Evolutionary conservation across 2,888 invertebrate species (phyloP), one percentile per base, ranked within the genome.

Genomic region (Pristionchus entomophagus): DNA sequence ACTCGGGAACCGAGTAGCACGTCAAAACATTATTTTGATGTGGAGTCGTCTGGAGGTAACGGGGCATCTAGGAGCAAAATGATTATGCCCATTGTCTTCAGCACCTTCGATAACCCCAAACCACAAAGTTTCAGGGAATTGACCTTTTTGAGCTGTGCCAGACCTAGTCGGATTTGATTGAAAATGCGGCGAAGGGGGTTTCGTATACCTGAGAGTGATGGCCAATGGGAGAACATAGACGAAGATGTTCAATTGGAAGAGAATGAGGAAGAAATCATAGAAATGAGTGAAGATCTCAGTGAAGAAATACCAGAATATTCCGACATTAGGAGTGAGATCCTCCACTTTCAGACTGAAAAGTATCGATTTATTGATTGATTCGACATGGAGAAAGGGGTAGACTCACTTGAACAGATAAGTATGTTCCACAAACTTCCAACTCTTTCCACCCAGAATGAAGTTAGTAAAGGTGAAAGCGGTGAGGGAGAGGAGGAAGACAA

Each of bases 221-320:
- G 94, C 92, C 41, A 99, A 94, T 0, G 99, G 99, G 26, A 97
- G 95, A 86, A 97, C 95, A 94, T 99, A 99, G 81, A 99, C 95
- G 86, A 97, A 95, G 6, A 97, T 97, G 94, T 99, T 98, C 91
- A 99, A 96, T 95, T 99, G 99, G 94, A 99, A 99, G 89, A 98
- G 97, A 93, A 96, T 97, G 38, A 98, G 96, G 94, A 99, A 99
- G 92, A 99, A 95, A 88, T 96, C 95, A 82, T 97, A 96, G 93
- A 99, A 99, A 94, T 99, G 99, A 92, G 99, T 98, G 95, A 99
- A 99, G 97, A 99, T 98, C 95, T 99, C 99, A 0, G 98, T 98
- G 94, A 99, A 99, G 94, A 99, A 99, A 94, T 99, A 99, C 99
- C 99, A 99, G 94, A 98, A 99, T 1, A 99, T 95, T 0, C 99